Conservation (phyloP, 2,888 invertebrate genomes). For the Meganola albula region DNA sequence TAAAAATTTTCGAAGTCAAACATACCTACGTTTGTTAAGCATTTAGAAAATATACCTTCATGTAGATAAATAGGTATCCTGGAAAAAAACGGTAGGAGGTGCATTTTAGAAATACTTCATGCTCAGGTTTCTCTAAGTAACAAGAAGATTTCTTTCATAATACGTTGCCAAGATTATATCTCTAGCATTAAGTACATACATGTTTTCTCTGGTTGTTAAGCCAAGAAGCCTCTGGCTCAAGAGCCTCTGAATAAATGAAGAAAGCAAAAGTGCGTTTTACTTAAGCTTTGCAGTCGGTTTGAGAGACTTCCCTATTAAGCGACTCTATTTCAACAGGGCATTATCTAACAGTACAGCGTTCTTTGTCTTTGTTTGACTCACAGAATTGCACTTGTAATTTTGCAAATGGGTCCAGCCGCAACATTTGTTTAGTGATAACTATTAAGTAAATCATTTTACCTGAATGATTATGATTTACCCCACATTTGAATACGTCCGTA, state of each 20-base stretch:
- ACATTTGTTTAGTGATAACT: too few relatives aligned
- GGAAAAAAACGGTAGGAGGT: not conserved
- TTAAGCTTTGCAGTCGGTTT: constrained; percentile 30
- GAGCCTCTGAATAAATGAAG: constrained; percentile 37
- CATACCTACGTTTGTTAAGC: too few relatives aligned
- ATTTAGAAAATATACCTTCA: too few relatives aligned
- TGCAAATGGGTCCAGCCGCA: too few relatives aligned
- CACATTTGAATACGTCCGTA: too few relatives aligned
- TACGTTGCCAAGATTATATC: constrained; percentile 11
- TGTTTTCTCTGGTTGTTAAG: constrained; percentile 27
- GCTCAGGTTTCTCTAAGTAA: not conserved
- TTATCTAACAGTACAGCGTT: constrained; percentile 17
- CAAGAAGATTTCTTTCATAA: constrained; percentile 8
- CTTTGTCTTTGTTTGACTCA: constrained; percentile 11
- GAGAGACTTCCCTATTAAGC: constrained; percentile 22
- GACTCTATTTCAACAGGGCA: constrained; percentile 30
- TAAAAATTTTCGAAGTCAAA: too few relatives aligned
- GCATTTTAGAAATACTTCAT: not conserved
- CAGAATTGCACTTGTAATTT: too few relatives aligned
- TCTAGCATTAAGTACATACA: constrained; percentile 15
- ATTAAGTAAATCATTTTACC: too few relatives aligned
- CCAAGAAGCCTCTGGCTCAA: too few relatives aligned
- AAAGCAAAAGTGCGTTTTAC: constrained; percentile 32
- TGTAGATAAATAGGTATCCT: too few relatives aligned
- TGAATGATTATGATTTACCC: too few relatives aligned